Conservation (phyloP, 2,888 invertebrate genomes). For the Campopleginae sp. region DNA sequence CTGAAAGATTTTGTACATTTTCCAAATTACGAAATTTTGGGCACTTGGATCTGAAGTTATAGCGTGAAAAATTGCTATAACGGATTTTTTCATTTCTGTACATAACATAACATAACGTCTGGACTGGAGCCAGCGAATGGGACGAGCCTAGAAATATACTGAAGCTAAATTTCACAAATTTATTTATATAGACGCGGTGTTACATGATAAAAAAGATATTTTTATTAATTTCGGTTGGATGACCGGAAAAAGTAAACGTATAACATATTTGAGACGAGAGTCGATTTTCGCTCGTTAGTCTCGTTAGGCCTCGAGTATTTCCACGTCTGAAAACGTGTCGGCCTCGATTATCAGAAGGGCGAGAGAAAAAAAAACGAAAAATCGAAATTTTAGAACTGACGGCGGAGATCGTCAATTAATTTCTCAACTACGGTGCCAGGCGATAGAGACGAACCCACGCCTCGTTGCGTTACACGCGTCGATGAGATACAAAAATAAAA, state of each 20-base stretch:
- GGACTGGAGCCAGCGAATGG: constrained; percentile 61
- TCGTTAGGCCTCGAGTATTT: constrained; percentile 41
- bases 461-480: constrained; percentile 37
- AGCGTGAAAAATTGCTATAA: constrained; percentile 24
- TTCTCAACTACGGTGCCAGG: constrained; percentile 42
- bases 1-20: background rate
- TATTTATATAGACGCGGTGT: constrained; percentile 60
- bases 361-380: constrained; percentile 34
- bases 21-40: constrained; percentile 54
- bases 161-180: constrained; percentile 51
- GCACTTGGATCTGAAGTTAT: constrained; percentile 26
- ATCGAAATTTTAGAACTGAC: constrained; percentile 42
- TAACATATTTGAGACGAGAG: background rate
- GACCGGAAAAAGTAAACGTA: constrained; percentile 45
- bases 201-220: constrained; percentile 29
- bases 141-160: constrained; percentile 20
- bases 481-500: constrained; percentile 70
- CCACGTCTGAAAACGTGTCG: constrained; percentile 35
- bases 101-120: constrained; percentile 19
- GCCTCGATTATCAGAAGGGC: constrained; percentile 53
- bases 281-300: constrained; percentile 7
- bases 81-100: constrained; percentile 13
- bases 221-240: constrained; percentile 43
- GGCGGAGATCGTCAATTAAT: constrained; percentile 68
- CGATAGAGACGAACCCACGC: constrained; percentile 65